These are phyloP conservation scores for Masnerella sp. DNA, from an alignment of 2,888 invertebrate species.

Conservation along the genomic window DNA sequence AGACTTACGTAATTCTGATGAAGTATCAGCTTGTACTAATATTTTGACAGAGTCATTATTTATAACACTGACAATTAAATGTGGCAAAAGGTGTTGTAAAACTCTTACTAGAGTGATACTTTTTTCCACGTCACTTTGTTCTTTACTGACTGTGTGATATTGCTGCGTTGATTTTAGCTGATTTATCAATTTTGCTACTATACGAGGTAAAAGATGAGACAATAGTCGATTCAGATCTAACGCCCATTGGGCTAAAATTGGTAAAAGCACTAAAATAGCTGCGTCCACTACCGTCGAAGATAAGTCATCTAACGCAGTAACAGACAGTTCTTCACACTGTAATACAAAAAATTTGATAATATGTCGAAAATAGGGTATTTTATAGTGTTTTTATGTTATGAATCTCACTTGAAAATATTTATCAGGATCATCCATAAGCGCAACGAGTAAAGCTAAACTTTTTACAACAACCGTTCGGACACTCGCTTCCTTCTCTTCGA, in stretches of 20 bases:
- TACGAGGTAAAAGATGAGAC: slow-evolving; percentile 78
- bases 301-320: slow-evolving; percentile 80
- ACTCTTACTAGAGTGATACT: slow-evolving; percentile 68
- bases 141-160: slow-evolving; percentile 67
- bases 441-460: slow-evolving; percentile 81
- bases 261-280: slow-evolving; percentile 80
- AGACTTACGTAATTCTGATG: slow-evolving; percentile 68
- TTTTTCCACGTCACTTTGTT: slow-evolving; percentile 68
- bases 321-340: slow-evolving; percentile 81
- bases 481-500: slow-evolving; percentile 82
- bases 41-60: slow-evolving; percentile 67
- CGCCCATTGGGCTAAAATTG: slow-evolving; percentile 83
- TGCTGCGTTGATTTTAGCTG: slow-evolving; percentile 68
- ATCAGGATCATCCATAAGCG: slow-evolving; percentile 82
- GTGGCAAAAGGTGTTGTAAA: slow-evolving; percentile 71
- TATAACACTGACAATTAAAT: slow-evolving; percentile 69
- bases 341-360: slow-evolving; percentile 28
- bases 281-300: slow-evolving; percentile 80
- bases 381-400: not conserved
- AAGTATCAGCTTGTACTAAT: slow-evolving; percentile 63
- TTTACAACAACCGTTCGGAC: slow-evolving; percentile 82
- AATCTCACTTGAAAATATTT: slow-evolving; percentile 80
- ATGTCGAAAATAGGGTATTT: not conserved
- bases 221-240: slow-evolving; percentile 79
- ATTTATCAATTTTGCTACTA: slow-evolving; percentile 70